phyloP scores from a whole-genome alignment of 2,113 vertebrate genomes.

The Apus apus region DNA sequence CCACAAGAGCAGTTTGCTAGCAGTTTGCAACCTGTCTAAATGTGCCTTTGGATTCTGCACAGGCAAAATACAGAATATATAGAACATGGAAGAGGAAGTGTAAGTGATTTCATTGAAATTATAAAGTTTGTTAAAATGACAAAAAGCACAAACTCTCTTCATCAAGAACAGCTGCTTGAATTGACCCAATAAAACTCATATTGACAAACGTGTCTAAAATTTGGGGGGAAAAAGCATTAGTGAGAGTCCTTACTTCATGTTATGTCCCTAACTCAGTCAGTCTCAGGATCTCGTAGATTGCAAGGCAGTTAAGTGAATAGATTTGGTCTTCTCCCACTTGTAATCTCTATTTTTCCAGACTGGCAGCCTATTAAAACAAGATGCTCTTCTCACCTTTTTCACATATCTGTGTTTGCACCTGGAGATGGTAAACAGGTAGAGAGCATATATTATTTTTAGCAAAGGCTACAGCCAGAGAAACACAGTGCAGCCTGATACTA shows the following conservation, averaged over 20 bases:
- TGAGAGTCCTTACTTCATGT: background rate
- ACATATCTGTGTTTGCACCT: background rate
- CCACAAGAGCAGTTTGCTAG: background rate
- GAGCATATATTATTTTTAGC: background rate
- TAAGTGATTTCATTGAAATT: fast-evolving
- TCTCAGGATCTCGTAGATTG: background rate
- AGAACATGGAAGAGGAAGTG: background rate
- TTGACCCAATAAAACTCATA: background rate
- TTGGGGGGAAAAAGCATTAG: background rate
- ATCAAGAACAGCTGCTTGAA: background rate
- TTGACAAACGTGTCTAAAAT: background rate
- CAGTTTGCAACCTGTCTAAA: background rate
- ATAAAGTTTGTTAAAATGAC: background rate
- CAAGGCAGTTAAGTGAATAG: background rate
- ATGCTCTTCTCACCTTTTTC: background rate
- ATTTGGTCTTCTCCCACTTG: background rate
- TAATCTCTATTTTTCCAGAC: background rate
- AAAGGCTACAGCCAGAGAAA: background rate
- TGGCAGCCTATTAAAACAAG: background rate
- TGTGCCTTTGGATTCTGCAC: background rate
- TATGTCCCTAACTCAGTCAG: background rate
- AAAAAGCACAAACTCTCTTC: background rate
- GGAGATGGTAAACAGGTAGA: background rate
- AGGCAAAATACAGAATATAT: background rate
- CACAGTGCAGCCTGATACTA: background rate